phyloP scores from a whole-genome alignment of 1,140 invertebrate species.

The Nebria ingens region DNA sequence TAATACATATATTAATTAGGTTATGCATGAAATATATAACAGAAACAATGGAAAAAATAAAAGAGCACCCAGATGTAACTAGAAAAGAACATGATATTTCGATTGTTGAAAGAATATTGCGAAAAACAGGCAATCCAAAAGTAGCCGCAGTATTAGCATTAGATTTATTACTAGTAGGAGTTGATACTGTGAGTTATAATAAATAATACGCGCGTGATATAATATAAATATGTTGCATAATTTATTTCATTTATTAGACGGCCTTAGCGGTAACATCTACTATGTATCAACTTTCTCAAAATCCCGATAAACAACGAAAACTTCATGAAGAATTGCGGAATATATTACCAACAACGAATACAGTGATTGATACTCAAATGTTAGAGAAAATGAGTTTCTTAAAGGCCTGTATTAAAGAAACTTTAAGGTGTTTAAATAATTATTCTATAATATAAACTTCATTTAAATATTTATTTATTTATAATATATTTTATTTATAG shows the following conservation, averaged over 20 bases:
- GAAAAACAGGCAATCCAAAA: constrained; percentile 51
- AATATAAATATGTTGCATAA: background rate
- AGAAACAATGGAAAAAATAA: constrained; percentile 39
- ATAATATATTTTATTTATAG: constrained; percentile 37
- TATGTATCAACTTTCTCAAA: constrained; percentile 67
- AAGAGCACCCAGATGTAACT: constrained; percentile 33
- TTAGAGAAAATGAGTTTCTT: constrained; percentile 67
- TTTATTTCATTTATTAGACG: constrained; percentile 43
- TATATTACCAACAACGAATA: constrained; percentile 43
- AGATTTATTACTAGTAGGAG: constrained; percentile 77
- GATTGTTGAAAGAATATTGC: constrained; percentile 50
- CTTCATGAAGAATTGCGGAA: constrained; percentile 57
- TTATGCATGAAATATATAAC: constrained; percentile 38
- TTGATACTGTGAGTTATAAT: constrained; percentile 60
- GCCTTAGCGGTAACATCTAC: constrained; percentile 67
- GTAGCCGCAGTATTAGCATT: constrained; percentile 66
- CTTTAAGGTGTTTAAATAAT: constrained; percentile 52
- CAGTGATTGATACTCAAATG: constrained; percentile 47
- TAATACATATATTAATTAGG: no score
- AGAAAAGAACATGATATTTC: constrained; percentile 41
- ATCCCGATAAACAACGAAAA: constrained; percentile 60
- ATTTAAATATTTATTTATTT: constrained; percentile 3
- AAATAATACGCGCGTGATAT: background rate
- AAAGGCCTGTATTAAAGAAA: constrained; percentile 83
- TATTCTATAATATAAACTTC: background rate